Percentiles rank a stretch among this genome's conserved stretches.
Evolutionary conservation across 2,113 vertebrate genomes (phyloP).

Genomic region (Tragelaphus imberbis): DNA sequence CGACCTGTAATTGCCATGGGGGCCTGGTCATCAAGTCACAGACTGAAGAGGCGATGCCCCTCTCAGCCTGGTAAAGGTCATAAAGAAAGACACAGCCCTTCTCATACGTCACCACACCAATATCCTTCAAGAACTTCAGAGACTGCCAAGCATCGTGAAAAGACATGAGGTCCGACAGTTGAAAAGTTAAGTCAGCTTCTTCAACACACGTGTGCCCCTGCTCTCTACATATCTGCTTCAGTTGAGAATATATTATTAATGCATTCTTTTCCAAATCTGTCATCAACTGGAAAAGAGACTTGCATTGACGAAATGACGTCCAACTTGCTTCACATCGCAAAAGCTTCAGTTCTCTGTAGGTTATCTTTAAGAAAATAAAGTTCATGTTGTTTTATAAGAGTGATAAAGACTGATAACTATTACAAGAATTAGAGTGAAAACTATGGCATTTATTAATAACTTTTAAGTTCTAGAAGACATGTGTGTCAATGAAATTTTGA

Average conservation of each 20-base stretch:
- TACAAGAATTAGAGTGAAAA: neutral
- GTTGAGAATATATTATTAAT: constrained; percentile 77
- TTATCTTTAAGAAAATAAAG: constrained; percentile 78
- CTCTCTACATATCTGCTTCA: constrained; percentile 78
- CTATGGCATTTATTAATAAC: neutral
- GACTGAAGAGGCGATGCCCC: constrained; percentile 77
- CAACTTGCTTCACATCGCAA: constrained; percentile 82
- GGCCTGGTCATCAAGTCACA: constrained; percentile 59
- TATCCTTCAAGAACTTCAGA: constrained; percentile 81
- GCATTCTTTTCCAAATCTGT: constrained; percentile 79
- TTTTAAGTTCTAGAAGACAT: neutral
- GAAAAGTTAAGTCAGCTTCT: constrained; percentile 61
- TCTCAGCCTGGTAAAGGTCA: constrained; percentile 81
- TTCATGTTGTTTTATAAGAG: neutral
- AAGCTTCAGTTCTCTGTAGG: constrained; percentile 76
- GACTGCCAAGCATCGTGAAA: constrained; percentile 75
- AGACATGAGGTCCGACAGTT: constrained; percentile 57
- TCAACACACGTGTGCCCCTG: constrained; percentile 83
- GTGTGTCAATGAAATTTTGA: neutral
- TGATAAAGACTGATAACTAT: neutral
- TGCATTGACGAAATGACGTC: constrained; percentile 75
- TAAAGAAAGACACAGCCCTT: constrained; percentile 74
- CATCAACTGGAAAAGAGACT: constrained; percentile 75
- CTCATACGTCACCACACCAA: constrained; percentile 74
- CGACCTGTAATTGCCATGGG: constrained; percentile 74